Base-by-base conservation (phyloP, 2,113 vertebrate species). In the Bos javanicus region DNA sequence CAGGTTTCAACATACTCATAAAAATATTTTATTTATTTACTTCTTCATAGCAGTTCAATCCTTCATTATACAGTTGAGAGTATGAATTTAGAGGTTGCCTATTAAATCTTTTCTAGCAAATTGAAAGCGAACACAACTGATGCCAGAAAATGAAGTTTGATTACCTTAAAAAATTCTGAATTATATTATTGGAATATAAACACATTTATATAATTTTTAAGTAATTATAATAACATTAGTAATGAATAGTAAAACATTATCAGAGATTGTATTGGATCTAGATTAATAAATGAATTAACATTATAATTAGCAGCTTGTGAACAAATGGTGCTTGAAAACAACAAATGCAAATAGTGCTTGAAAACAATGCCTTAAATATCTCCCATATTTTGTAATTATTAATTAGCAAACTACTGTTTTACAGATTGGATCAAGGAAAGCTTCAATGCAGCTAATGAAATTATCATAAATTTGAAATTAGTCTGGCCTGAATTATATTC, bases 401-500 rank as follows among this genome's bases (percentile, higher is more conserved):
- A 96, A 92, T 96, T 92, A 97, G 56, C 43, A 97, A 97, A 83
- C 78, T 83, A 56, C 26, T 94, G 64, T 71, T 91, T 96, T 67
- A 60, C 39, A 97, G 57, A 96, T 30, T 90, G 59, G 39, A 64
- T 94, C 74, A 90, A 91, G 57, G 87, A 88, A 95, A 92, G 28
- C 59, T 94, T 94, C 87, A 82, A 48, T 94, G 83, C 25, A 88
- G 82, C 67, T 93, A 93, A 97, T 92, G 67, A 96, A 95, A 93
- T 95, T 94, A 97, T 95, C 81, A 83, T 96, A 94, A 94, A 89
- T 90, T 94, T 97, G 67, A 96, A 97, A 94, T 97, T 94, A 92
- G 43, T 83, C 84, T 94, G 91, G 17, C 50, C 36, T 52, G 39
- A 87, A 64, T 95, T 94, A 46, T 71, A 86, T 60, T 97, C 43